Evolutionary conservation across 2,888 invertebrate species (phyloP), one percentile per base, ranked within the genome.

Genomic region (Sinohyriopsis cumingii): DNA sequence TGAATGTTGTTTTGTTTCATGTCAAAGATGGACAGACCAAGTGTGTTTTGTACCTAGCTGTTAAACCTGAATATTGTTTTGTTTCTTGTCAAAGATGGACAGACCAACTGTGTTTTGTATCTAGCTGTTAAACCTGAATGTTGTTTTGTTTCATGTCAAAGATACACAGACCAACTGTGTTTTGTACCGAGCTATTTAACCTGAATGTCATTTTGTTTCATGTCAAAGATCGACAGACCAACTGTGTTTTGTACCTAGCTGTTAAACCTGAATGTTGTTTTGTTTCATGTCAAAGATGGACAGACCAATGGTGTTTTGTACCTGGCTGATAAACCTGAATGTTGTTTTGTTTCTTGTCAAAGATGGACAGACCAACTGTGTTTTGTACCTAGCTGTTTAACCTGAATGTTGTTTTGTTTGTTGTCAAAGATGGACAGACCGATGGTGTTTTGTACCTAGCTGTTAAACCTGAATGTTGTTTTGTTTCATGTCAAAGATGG

Each of bases 111-210:
- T 72, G 72, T 89, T 5, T 75, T 98, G 19, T 90, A 96, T 25
- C 94, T 98, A 73, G 96, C 97, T 1, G n/a, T n/a, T n/a, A n/a
- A n/a, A 45, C 45, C 15, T 15, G 45, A 15, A 45, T 45, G 15
- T 45, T 45, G 12, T 33, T 45, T 45, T 45, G 15, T 45, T 45
- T 45, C 45, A 45, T 45, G 12, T 45, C 76, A 20, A 71, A 85
- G 85, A 72, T 63, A 78, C 80, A 24, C 68, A 65, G 12, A 71
- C 71, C 15, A 70, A 82, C 6, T 82, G 87, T 72, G 72, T 89
- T 5, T 75, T 98, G 19, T 90, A 96, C 25, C 94, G 98, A 73
- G 96, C 97, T 1, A 95, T 96, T n/a, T n/a, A n/a, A 45, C 45
- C 15, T 15, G 45, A 15, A 45, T 45, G 15, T 45, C 15, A 3